These are phyloP conservation scores for Nothocercus julius DNA, from an alignment of 2,113 vertebrate genomes.

Conservation along the genomic window DNA sequence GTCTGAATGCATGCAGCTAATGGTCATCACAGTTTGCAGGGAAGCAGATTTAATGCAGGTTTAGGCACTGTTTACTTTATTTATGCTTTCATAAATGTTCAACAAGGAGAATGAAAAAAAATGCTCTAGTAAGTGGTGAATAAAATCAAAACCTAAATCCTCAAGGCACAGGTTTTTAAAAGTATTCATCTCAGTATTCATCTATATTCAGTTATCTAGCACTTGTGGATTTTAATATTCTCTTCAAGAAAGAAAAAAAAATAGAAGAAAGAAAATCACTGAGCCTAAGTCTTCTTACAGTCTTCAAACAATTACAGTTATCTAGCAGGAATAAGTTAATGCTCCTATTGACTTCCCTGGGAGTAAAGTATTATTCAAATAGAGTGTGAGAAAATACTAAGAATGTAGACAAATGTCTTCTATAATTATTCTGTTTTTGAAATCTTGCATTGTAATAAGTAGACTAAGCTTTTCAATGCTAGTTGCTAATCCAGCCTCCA, in stretches of 20 bases:
- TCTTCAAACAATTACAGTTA: neutral
- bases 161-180: neutral
- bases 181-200: neutral
- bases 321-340: neutral
- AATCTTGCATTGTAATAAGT: neutral
- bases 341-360: neutral
- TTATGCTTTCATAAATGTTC: neutral
- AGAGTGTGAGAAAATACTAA: neutral
- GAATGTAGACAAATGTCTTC: neutral
- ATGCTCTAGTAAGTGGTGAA: neutral
- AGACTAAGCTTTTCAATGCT: conserved; percentile 6
- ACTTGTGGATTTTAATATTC: neutral
- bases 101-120: neutral
- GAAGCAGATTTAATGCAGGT: neutral
- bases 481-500: neutral
- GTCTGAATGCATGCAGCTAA: conserved; percentile 20
- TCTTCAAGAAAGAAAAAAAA: neutral
- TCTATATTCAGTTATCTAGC: neutral
- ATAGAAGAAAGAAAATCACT: fast-evolving
- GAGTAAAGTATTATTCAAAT: neutral
- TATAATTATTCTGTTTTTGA: neutral
- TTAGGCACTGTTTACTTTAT: neutral
- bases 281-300: neutral
- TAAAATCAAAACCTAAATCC: neutral
- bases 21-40: neutral